Evolutionary conservation across 2,797 vertebrate species (phyloP).

Genomic region (Esox lucius): DNA sequence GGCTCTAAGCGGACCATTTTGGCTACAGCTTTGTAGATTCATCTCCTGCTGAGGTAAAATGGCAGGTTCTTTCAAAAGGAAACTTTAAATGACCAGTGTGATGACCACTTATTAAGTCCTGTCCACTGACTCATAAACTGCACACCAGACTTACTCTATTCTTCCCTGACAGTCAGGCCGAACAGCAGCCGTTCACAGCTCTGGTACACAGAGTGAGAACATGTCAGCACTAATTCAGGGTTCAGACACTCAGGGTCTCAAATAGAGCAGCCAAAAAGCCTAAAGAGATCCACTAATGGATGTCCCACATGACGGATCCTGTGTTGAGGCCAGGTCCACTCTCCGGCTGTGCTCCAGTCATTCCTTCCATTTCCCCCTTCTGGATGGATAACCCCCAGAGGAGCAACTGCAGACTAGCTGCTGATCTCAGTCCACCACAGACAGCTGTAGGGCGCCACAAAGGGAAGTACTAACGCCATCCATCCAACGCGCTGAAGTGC

Average conservation of each 20-base stretch:
- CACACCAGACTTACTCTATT: no score
- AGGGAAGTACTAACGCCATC: conserved; percentile 25
- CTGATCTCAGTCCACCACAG: conserved; percentile 40
- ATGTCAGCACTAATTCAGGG: not conserved
- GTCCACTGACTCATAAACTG: not conserved
- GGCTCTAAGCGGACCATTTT: not conserved
- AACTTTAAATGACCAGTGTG: not conserved
- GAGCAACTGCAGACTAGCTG: conserved; percentile 35
- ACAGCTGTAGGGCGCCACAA: conserved; percentile 57
- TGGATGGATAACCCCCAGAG: conserved; percentile 42
- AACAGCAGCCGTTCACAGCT: not conserved
- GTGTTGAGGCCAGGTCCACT: not conserved
- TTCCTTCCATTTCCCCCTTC: conserved; percentile 2
- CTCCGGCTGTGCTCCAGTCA: not conserved
- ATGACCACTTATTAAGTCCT: not conserved
- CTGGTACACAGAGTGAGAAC: not conserved
- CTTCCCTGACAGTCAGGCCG: not conserved
- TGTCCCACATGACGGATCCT: not conserved
- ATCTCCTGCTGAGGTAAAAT: no score
- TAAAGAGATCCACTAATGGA: not conserved
- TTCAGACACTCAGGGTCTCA: not conserved
- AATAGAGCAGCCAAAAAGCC: not conserved
- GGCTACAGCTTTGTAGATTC: not conserved
- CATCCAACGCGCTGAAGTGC: conserved; percentile 36
- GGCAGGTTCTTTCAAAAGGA: not conserved